phyloP scores from a whole-genome alignment of 2,888 invertebrate species.

The Chrysodeixis includens region DNA sequence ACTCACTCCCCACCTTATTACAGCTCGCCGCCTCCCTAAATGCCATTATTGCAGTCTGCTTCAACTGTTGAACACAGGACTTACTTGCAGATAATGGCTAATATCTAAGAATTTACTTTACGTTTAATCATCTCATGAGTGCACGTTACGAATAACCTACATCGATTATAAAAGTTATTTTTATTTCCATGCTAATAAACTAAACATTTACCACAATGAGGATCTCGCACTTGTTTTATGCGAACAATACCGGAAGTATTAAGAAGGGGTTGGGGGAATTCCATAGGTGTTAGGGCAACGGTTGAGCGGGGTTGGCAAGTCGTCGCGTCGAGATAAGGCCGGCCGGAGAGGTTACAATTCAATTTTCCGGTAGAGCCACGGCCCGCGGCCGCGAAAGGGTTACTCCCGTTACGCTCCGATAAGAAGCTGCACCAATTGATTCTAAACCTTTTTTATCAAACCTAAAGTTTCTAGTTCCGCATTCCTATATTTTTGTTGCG shows the following conservation, averaged over 20 bases:
- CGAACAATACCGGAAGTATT: conserved; percentile 66
- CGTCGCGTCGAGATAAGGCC: conserved; percentile 66
- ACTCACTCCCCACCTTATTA: conserved; percentile 62
- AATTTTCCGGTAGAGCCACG: conserved; percentile 74
- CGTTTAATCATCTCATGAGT: conserved; percentile 20
- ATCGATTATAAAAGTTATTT: too few relatives aligned
- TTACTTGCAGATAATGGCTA: conserved; percentile 26
- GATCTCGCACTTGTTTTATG: conserved; percentile 60
- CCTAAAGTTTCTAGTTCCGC: conserved; percentile 9
- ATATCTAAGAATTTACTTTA: conserved; percentile 25
- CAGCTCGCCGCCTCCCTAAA: conserved; percentile 67
- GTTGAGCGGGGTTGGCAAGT: conserved; percentile 39
- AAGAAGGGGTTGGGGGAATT: conserved; percentile 65
- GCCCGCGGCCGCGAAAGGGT: conserved; percentile 51
- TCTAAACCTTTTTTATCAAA: conserved; percentile 26
- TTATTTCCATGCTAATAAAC: conserved; percentile 28
- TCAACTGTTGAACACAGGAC: conserved; percentile 59
- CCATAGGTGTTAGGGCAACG: conserved; percentile 58
- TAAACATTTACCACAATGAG: conserved; percentile 29
- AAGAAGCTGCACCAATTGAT: conserved; percentile 42
- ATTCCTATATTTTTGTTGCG: background rate
- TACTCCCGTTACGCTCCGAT: conserved; percentile 50
- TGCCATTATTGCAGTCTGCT: conserved; percentile 74
- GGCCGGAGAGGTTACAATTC: conserved; percentile 75
- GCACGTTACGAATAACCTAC: too few relatives aligned